Base-by-base conservation (phyloP, 2,888 invertebrate species). In the Dasypolia templi region DNA sequence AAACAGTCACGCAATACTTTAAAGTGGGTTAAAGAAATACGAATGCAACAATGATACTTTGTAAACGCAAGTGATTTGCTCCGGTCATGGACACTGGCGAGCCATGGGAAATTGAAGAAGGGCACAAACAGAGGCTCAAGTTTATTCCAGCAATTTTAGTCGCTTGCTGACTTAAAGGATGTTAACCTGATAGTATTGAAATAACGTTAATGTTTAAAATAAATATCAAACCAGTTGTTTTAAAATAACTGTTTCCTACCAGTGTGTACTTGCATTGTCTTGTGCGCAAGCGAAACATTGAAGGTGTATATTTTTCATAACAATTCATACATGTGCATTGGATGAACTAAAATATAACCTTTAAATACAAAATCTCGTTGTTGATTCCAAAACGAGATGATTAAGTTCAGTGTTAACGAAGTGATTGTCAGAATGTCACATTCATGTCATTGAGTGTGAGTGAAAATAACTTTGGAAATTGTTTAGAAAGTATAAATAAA, bases 11-110 rank as follows among this genome's bases (percentile, higher is more conserved):
- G 86, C 84, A 84, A 86, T 80, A 77, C 62, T 82, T 53, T 78
- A 89, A n/a, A 89, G 88, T 89, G 77, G 89, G 88, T 86, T 89
- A 89, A 86, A 88, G 84, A 85, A 87, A 85, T 82, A 81, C 76
- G 74, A 75, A 78, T 84, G 76, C 82, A 84, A 83, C 82, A 80
- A 86, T 86, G 81, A 77, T 77, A 71, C 65, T 84, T 79, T 61
- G 81, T 86, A 82, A 79, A 82, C 77, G 85, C 76, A 80, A 85
- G 80, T 79, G 81, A 89, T 90, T 88, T 79, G 85, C 76, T 86
- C 67, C 81, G 88, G 87, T 87, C 87, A 84, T 88, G 88, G 88
- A 84, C 89, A 84, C 63, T 76, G 42, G 67, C 55, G 26, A 72
- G 56, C 77, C 74, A 84, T 80, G 82, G 64, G 79, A 78, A 85